These are phyloP conservation scores for Ctenosaura bakeri DNA, from an alignment of 2,797 vertebrate species.

Conservation along the genomic window DNA sequence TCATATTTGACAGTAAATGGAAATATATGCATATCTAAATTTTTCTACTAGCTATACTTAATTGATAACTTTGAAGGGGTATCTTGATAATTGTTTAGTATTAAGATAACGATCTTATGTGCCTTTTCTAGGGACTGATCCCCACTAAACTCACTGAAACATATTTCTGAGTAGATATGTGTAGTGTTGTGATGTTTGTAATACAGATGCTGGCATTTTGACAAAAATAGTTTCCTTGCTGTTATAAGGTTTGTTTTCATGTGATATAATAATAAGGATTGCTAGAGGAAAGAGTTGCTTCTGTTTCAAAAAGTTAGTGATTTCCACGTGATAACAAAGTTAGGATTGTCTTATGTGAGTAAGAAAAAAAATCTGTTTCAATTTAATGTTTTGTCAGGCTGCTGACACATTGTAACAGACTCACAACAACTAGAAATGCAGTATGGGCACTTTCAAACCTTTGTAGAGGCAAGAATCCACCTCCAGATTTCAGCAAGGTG, in stretches of 20 bases:
- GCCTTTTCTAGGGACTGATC: neutral
- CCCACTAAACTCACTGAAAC: neutral
- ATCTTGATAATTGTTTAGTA: neutral
- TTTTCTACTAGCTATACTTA: conserved; percentile 31
- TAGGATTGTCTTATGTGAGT: neutral
- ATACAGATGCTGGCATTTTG: neutral
- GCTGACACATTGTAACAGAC: conserved; percentile 93
- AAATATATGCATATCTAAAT: neutral
- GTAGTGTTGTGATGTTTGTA: neutral
- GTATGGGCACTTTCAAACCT: conserved; percentile 95
- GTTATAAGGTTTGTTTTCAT: neutral
- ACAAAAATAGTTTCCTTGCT: neutral
- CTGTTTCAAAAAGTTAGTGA: neutral
- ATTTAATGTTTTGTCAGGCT: conserved; percentile 80
- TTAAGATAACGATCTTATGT: neutral
- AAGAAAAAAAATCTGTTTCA: neutral
- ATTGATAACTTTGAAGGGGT: neutral
- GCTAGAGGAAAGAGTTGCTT: neutral
- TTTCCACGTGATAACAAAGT: neutral
- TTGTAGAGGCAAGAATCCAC: conserved; percentile 93
- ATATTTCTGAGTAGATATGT: neutral
- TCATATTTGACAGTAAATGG: neutral
- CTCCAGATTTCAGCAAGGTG: conserved; percentile 92
- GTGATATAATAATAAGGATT: neutral
- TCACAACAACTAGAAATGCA: conserved; percentile 96